A percentile compares a stretch with the other conserved stretches of the same genome.
These are phyloP conservation scores for Protonemura montana DNA, from an alignment of 2,888 invertebrate species.

Conservation along the genomic window DNA sequence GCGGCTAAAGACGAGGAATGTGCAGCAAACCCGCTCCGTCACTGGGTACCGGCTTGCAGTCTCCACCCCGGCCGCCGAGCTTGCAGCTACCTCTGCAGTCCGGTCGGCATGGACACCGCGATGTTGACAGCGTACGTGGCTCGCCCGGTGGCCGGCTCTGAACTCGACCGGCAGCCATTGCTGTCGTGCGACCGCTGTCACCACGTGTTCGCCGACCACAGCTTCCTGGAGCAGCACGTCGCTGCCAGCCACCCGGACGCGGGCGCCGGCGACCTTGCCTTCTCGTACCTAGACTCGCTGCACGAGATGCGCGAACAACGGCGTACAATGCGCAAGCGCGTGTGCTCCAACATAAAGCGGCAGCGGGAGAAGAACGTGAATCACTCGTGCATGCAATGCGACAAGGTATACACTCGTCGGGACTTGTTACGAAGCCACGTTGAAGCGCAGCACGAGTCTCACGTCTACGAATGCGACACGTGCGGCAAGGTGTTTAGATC, in stretches of 20 bases:
- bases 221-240: slow-evolving; percentile 2
- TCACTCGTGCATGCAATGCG: neutral
- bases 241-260: neutral
- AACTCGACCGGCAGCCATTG: neutral
- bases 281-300: neutral
- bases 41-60: too few relatives aligned
- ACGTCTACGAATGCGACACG: neutral
- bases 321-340: neutral
- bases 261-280: neutral
- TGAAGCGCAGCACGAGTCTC: neutral
- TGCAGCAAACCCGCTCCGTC: too few relatives aligned
- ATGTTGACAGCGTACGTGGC: slow-evolving; percentile 32
- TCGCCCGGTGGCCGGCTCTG: neutral
- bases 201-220: neutral
- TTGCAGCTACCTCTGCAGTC: too few relatives aligned
- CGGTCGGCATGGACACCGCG: too few relatives aligned
- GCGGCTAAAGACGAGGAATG: too few relatives aligned
- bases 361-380: neutral
- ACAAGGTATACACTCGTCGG: neutral
- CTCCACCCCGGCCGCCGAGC: too few relatives aligned
- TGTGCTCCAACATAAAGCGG: neutral
- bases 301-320: neutral
- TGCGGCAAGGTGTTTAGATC: neutral
- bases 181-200: neutral
- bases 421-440: neutral